Evolutionary conservation across 2,113 vertebrate species (phyloP).

Genomic region (Pterocles burchelli): DNA sequence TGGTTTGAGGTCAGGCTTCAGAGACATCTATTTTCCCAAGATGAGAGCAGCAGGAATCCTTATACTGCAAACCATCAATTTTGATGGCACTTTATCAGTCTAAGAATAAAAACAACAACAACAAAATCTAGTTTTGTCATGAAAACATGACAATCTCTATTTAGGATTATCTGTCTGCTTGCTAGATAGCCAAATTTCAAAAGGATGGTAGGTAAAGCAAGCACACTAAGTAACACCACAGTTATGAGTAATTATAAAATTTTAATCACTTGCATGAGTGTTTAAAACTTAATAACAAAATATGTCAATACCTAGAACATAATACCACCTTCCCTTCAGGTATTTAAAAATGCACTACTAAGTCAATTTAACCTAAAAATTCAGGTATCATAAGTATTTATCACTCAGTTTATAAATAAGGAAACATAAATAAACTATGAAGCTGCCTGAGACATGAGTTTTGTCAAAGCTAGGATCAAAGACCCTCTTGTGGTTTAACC

Average conservation of each 20-base stretch:
- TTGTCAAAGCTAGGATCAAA: not conserved
- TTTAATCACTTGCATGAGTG: not conserved
- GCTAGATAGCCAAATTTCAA: not conserved
- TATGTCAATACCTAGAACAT: not conserved
- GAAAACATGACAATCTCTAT: not conserved
- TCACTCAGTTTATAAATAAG: not conserved
- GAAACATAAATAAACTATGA: not conserved
- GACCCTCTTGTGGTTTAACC: not conserved
- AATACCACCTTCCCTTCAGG: not conserved
- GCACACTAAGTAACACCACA: not conserved
- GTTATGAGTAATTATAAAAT: not conserved
- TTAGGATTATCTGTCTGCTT: not conserved
- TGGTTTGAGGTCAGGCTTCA: not conserved
- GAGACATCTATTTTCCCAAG: not conserved
- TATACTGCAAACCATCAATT: not conserved
- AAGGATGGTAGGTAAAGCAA: not conserved
- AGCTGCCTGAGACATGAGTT: not conserved
- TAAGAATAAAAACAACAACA: not conserved
- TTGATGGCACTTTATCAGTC: not conserved
- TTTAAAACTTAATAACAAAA: not conserved
- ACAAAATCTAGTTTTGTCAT: not conserved
- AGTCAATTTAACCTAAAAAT: not conserved
- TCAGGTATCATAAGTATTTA: fast-evolving
- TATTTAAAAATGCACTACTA: not conserved
- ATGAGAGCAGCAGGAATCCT: not conserved